Conservation (phyloP, 2,888 invertebrate species). For the Acleris cristana region DNA sequence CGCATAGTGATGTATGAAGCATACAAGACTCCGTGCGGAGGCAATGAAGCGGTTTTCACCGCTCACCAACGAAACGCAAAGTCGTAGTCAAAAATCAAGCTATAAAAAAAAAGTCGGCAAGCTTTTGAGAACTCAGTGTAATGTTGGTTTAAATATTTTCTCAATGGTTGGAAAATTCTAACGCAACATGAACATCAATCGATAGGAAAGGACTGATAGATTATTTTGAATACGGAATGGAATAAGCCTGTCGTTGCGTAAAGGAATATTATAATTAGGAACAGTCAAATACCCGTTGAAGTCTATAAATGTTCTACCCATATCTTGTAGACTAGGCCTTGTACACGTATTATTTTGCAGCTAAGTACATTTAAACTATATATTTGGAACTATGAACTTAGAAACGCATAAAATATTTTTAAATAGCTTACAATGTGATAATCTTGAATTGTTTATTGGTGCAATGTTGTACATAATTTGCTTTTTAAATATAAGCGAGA, state of each 20-base stretch:
- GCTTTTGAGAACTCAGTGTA: too few species aligned
- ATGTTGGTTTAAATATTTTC: too few species aligned
- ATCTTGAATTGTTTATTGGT: slow-evolving; percentile 13
- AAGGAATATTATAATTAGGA: neutral
- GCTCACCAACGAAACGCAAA: too few species aligned
- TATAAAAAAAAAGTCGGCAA: too few species aligned
- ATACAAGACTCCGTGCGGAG: too few species aligned
- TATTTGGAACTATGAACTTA: too few species aligned
- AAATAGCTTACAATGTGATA: slow-evolving; percentile 14
- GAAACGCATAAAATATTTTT: slow-evolving; percentile 1
- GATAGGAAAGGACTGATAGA: slow-evolving; percentile 34
- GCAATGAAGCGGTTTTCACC: too few species aligned
- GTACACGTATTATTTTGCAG: neutral
- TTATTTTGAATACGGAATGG: slow-evolving; percentile 27
- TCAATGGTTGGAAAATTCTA: neutral
- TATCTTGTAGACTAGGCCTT: slow-evolving; percentile 16
- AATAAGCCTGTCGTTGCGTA: slow-evolving; percentile 8
- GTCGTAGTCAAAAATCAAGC: too few species aligned
- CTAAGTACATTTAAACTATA: neutral
- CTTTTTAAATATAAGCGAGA: neutral
- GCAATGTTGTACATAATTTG: slow-evolving; percentile 31
- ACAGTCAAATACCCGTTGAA: neutral
- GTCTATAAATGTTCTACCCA: neutral
- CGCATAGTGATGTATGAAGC: too few species aligned
- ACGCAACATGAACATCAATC: neutral